Conservation (phyloP, 1,140 invertebrate species). For the Drosophila ironensis region DNA sequence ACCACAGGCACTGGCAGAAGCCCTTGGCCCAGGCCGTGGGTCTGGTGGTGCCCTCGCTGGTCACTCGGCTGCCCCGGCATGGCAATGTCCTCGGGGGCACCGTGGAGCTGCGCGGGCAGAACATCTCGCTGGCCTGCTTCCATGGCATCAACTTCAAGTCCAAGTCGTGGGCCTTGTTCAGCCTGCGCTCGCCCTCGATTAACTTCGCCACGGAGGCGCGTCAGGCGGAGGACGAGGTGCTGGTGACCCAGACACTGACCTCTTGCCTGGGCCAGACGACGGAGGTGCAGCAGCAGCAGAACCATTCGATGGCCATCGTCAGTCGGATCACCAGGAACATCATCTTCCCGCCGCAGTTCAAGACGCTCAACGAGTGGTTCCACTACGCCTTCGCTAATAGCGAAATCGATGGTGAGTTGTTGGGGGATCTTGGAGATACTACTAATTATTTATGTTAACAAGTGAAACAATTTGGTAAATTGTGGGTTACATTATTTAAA, state of each 20-base stretch:
- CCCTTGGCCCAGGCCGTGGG: constrained; percentile 85
- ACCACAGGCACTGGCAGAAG: constrained; percentile 96
- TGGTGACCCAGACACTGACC: constrained; percentile 93
- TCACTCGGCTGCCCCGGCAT: constrained; percentile 85
- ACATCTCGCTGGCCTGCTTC: constrained; percentile 97
- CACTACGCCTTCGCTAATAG: constrained; percentile 96
- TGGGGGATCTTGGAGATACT: not conserved
- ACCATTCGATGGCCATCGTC: constrained; percentile 95
- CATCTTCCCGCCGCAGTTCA: constrained; percentile 97
- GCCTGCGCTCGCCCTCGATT: constrained; percentile 95
- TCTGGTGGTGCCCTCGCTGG: constrained; percentile 88
- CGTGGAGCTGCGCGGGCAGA: constrained; percentile 94
- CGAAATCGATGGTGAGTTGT: constrained; percentile 92
- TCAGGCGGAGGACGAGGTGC: constrained; percentile 86
- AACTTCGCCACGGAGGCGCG: constrained; percentile 97
- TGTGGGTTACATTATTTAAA: too few relatives aligned
- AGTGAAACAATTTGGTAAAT: too few relatives aligned
- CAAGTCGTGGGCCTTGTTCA: constrained; percentile 98
- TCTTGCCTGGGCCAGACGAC: constrained; percentile 91
- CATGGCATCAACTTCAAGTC: constrained; percentile 97
- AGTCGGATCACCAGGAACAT: constrained; percentile 95
- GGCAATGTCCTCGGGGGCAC: constrained; percentile 96
- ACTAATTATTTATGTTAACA: too few relatives aligned
- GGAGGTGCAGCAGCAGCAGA: constrained; percentile 86
- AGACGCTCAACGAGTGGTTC: constrained; percentile 97